Evolutionary conservation across 2,888 invertebrate species (phyloP).

Genomic region (Drosophila merina): DNA sequence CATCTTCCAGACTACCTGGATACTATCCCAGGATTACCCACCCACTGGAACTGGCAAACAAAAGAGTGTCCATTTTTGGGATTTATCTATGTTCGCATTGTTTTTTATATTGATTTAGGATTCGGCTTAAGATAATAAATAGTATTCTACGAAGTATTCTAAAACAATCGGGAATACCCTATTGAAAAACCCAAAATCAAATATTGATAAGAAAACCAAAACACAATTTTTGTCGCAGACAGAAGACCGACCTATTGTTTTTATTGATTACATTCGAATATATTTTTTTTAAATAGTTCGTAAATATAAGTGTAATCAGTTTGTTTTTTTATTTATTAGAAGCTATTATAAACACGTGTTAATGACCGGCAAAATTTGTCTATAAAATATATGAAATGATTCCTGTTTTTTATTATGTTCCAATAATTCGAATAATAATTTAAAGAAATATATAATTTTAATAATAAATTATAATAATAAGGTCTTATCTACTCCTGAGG

Average conservation of each 20-base stretch:
- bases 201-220: slow-evolving; percentile 9
- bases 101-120: neutral
- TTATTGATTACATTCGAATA: neutral
- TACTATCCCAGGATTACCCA: neutral
- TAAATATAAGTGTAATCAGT: neutral
- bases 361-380: neutral
- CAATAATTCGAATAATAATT: too few species aligned
- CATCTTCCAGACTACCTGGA: neutral
- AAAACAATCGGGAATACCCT: neutral
- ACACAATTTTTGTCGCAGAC: slow-evolving; percentile 3
- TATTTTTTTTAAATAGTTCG: neutral
- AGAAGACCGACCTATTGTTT: neutral
- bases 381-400: neutral
- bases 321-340: neutral
- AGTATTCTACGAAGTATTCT: neutral
- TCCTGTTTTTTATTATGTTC: too few species aligned
- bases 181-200: slow-evolving; percentile 8
- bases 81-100: neutral
- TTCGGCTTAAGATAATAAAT: neutral
- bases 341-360: neutral
- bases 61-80: neutral
- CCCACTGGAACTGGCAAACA: neutral
- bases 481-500: too few species aligned
- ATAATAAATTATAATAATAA: too few species aligned
- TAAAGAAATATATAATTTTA: too few species aligned